Conservation (phyloP, 2,113 vertebrate genomes). For the Aythya baeri region DNA sequence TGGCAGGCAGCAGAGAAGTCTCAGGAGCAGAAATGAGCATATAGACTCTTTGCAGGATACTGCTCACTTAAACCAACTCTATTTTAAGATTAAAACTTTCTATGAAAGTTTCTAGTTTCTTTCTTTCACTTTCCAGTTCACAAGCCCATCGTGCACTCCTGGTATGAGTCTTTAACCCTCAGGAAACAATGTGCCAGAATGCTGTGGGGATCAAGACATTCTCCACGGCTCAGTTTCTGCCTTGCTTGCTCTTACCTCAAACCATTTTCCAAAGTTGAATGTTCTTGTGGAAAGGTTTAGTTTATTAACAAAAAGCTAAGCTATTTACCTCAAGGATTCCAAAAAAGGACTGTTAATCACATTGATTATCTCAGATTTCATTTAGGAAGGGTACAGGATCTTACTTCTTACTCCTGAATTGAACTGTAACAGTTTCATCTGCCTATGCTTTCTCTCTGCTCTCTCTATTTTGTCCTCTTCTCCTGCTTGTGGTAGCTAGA, state of each 20-base stretch:
- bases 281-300: background rate
- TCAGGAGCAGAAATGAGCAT: background rate
- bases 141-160: background rate
- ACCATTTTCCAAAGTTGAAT: constrained; percentile 15
- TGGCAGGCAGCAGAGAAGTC: background rate
- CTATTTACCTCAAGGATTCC: background rate
- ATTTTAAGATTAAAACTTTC: background rate
- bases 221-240: background rate
- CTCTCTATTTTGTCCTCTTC: background rate
- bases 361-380: background rate
- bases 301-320: background rate
- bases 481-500: background rate
- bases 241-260: constrained; percentile 7
- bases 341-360: constrained; percentile 11
- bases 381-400: background rate
- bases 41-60: background rate
- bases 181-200: background rate
- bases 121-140: background rate
- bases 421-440: background rate
- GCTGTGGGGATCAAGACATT: background rate
- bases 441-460: background rate
- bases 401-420: background rate
- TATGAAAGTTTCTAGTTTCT: background rate
- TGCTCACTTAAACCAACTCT: background rate
- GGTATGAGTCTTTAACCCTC: background rate